Evolutionary conservation across 1,140 invertebrate genomes (phyloP), one percentile per base, ranked within the genome.

Genomic region (Drosophila novamexicana): DNA sequence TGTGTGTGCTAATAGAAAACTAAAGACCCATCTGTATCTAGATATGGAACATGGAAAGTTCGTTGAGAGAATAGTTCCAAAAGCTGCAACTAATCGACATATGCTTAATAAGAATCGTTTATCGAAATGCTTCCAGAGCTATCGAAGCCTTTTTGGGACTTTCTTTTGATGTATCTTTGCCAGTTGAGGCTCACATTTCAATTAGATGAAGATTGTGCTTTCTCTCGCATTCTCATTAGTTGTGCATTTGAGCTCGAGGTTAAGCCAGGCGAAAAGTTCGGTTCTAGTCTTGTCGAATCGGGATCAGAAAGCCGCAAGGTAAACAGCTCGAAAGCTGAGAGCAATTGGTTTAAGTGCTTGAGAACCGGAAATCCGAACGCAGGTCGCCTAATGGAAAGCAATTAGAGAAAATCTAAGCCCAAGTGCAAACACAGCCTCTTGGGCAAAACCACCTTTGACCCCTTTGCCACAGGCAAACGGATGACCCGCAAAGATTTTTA

Each of bases 261-360:
- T 40, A 49, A 34, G 34, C 36, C 56, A 14, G 7, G 40, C 12
- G n/a, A 45, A 57, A 59, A 37, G 47, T 68, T 40, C 32, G 18
- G 12, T 18, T 44, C 16, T 9, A 37, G 10, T 45, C 50, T 71
- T 67, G 42, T 75, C 72, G 45, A 39, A 22, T 54, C 59, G 16
- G 8, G 12, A 63, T 63, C 49, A 50, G 3, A 49, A 69, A 77
- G 68, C 64, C 77, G 32, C 68, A 85, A 56, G 63, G 44, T 44
- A 86, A 88, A 80, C 69, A 52, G 40, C 47, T 39, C 9, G 3
- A 54, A 83, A 65, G 52, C 42, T 56, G 42, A 59, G 39, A 44
- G 45, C 53, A 86, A 85, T 88, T 79, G 83, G 76, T 62, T 86
- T 79, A 86, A 82, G 79, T 74, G 62, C 79, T 76, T 61, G 69